Conservation (phyloP, 2,888 invertebrate genomes). For the Argyresthia goedartella region DNA sequence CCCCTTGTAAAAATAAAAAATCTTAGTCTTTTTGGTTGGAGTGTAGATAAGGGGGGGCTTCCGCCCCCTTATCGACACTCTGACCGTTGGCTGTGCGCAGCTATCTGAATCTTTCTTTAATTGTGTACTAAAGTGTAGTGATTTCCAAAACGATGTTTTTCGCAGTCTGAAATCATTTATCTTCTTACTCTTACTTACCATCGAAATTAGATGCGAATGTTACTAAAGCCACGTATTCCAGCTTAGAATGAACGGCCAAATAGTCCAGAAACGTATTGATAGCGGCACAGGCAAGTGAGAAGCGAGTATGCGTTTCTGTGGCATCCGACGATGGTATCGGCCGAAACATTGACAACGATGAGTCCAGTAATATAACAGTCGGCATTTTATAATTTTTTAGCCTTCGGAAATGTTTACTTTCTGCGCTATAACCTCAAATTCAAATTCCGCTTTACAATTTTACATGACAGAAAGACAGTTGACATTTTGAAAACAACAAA, state of each 20-base stretch:
- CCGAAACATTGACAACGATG: conserved; percentile 58
- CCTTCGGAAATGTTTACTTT: neutral
- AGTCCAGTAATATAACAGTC: conserved; percentile 50
- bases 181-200: conserved; percentile 26
- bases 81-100: too few relatives aligned
- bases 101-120: too few relatives aligned
- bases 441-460: neutral
- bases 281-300: conserved; percentile 44
- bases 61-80: too few relatives aligned
- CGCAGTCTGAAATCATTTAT: neutral
- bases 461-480: neutral
- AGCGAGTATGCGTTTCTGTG: conserved; percentile 47
- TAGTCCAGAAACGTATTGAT: conserved; percentile 58
- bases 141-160: too few relatives aligned
- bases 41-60: too few relatives aligned
- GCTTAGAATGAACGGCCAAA: conserved; percentile 43
- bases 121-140: too few relatives aligned
- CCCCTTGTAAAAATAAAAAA: too few relatives aligned
- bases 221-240: conserved; percentile 56
- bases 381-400: conserved; percentile 36
- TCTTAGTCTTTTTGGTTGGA: too few relatives aligned
- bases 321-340: conserved; percentile 46
- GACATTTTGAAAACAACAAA: neutral
- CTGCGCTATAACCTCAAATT: neutral
- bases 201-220: conserved; percentile 54